These are phyloP conservation scores for Argyra leucocephala DNA, from an alignment of 2,888 invertebrate species.

Conservation along the genomic window DNA sequence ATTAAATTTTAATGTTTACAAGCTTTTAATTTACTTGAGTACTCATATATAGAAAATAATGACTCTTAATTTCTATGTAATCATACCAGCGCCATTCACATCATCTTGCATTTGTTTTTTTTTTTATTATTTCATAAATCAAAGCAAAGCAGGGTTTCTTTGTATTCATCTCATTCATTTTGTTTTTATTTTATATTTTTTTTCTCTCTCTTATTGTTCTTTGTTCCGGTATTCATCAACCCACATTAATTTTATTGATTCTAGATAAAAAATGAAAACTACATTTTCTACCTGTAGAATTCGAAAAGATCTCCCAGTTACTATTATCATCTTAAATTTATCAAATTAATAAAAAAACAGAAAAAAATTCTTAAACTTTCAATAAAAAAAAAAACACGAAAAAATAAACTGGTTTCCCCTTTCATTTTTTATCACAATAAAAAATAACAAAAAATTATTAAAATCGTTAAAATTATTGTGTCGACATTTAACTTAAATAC, in stretches of 20 bases:
- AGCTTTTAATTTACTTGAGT: no score
- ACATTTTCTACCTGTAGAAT: neutral
- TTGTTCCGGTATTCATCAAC: neutral
- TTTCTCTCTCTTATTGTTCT: no score
- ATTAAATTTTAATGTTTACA: no score
- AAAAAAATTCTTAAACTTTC: neutral
- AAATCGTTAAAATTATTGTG: neutral
- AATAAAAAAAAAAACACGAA: neutral
- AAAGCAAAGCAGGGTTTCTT: no score
- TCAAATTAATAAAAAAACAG: neutral
- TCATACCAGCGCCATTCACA: no score
- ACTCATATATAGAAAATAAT: no score
- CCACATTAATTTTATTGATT: neutral
- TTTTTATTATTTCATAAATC: no score
- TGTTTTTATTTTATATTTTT: no score
- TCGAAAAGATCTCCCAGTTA: neutral
- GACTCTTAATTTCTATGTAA: no score
- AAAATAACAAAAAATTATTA: neutral
- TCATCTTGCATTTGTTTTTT: no score
- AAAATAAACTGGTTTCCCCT: neutral
- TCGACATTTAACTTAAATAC: neutral
- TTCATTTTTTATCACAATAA: neutral
- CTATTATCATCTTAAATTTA: neutral
- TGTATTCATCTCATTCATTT: no score
- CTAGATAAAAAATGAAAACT: neutral